These are phyloP conservation scores for Gobio gobio DNA, from an alignment of 2,113 vertebrate genomes.

Conservation along the genomic window DNA sequence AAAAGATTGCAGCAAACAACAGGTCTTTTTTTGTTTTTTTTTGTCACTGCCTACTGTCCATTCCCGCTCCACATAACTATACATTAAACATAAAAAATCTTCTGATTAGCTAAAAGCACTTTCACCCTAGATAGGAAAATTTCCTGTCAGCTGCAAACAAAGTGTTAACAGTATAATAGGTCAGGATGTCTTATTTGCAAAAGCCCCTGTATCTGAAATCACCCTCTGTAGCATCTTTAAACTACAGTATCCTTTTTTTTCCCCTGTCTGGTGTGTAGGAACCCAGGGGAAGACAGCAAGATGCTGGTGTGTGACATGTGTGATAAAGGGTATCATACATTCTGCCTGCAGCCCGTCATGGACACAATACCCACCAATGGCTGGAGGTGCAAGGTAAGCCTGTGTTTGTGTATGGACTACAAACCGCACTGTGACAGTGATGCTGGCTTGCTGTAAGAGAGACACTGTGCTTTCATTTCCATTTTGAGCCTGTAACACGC, in stretches of 20 bases:
- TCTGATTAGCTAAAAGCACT: background rate
- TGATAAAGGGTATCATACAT: slow-evolving; percentile 94
- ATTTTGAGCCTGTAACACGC: background rate
- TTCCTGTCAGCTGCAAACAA: background rate
- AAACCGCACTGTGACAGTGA: background rate
- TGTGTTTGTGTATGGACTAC: background rate
- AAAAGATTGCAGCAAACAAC: background rate
- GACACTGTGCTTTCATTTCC: background rate
- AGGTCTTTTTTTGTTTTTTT: background rate
- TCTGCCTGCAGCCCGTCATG: slow-evolving; percentile 92
- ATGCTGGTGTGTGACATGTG: slow-evolving; percentile 94
- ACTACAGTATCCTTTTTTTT: background rate
- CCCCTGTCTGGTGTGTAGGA: slow-evolving; percentile 72
- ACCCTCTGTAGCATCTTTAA: background rate
- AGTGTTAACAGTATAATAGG: background rate
- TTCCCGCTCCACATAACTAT: background rate
- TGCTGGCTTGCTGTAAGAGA: background rate
- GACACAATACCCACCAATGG: slow-evolving; percentile 83
- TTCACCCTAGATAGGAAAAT: background rate
- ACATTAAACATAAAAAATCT: background rate
- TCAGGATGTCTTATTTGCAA: background rate
- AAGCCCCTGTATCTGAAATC: background rate
- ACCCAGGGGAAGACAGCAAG: slow-evolving; percentile 86
- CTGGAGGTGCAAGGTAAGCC: slow-evolving; percentile 93
- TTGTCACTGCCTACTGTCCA: background rate